Conservation (phyloP, 64 coral and sea anemone species). For the Orbicella faveolata region DNA sequence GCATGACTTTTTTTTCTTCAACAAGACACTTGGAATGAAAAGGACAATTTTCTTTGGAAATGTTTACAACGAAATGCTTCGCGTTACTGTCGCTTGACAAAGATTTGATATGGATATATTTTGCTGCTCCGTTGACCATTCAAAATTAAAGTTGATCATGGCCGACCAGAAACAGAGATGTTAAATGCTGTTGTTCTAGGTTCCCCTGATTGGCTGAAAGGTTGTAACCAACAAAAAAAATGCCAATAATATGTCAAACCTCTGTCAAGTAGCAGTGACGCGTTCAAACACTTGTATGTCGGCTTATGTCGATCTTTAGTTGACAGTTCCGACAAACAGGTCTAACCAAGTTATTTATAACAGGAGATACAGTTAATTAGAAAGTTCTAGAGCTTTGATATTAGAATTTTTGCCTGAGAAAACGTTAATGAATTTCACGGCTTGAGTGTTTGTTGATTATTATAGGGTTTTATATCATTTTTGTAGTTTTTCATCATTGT, state of each 20-base stretch:
- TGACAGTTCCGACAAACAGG: no score
- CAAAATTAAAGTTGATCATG: no score
- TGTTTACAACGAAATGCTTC: no score
- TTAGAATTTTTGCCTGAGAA: background rate
- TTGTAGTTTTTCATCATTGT: slow-evolving; percentile 5
- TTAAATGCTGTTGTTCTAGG: background rate
- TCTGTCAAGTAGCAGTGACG: background rate
- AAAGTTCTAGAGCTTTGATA: no score
- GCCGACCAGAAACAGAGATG: no score
- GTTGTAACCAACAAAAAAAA: background rate
- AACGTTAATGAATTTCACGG: background rate
- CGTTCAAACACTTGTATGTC: no score
- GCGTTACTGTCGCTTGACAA: no score
- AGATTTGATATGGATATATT: no score
- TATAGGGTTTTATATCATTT: background rate
- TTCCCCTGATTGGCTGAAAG: background rate
- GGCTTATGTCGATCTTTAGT: no score
- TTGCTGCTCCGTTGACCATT: no score
- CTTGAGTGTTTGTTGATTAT: background rate
- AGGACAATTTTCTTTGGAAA: background rate
- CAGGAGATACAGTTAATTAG: no score
- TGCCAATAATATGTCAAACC: background rate
- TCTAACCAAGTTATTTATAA: no score
- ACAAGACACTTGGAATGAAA: background rate
- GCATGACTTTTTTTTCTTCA: background rate